Percentiles rank a stretch among this genome's conserved stretches.
Evolutionary conservation across 2,797 vertebrate genomes (phyloP).

Genomic region (Xenops minutus): DNA sequence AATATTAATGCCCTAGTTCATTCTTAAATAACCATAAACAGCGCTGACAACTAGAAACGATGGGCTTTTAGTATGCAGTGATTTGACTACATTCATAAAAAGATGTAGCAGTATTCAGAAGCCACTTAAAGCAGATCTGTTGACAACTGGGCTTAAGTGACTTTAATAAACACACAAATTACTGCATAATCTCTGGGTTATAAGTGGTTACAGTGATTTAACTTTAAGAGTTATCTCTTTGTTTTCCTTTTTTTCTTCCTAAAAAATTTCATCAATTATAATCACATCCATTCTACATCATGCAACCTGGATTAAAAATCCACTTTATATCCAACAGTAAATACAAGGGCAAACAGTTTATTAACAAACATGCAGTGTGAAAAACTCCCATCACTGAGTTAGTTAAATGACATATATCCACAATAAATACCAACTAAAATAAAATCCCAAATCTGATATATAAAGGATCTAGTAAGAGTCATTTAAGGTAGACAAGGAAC

Average conservation of each 20-base stretch:
- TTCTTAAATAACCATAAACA: background rate
- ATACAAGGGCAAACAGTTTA: background rate
- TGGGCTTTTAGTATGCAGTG: background rate
- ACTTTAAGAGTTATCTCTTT: background rate
- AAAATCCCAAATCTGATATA: background rate
- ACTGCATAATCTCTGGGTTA: background rate
- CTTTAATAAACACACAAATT: background rate
- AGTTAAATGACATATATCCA: background rate
- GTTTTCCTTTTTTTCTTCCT: background rate
- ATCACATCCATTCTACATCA: background rate
- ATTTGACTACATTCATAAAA: background rate
- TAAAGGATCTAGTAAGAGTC: background rate
- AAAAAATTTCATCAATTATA: background rate
- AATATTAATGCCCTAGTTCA: background rate
- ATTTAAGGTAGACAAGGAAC: background rate
- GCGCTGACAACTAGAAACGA: background rate
- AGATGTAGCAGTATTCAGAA: background rate
- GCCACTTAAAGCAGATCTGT: background rate
- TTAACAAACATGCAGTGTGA: background rate
- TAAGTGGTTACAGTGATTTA: background rate
- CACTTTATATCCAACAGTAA: background rate
- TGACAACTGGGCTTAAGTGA: background rate
- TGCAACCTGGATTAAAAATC: background rate
- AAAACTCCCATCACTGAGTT: background rate
- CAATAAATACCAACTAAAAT: background rate